Percentiles rank a stretch among this genome's conserved stretches.
phyloP scores from a whole-genome alignment of 2,888 invertebrate species.

The Noctuana brunneofusca region DNA sequence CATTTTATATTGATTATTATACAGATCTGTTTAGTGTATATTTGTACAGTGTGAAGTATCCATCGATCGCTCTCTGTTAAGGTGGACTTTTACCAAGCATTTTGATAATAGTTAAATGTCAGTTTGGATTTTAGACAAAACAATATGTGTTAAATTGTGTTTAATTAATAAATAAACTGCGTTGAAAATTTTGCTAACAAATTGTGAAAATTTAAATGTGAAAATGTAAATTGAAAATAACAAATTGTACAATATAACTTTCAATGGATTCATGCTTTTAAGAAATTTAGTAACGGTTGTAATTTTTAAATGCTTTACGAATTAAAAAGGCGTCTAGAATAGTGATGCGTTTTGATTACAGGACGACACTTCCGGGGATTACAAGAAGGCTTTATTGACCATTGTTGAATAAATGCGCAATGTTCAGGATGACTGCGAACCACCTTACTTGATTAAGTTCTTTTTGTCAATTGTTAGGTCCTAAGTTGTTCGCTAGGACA shows the following conservation, averaged over 20 bases:
- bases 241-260: slow-evolving; percentile 5
- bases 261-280: background rate
- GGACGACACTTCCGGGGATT: slow-evolving; percentile 97
- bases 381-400: slow-evolving; percentile 94
- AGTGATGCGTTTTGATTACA: slow-evolving; percentile 83
- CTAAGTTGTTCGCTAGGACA: slow-evolving; percentile 44
- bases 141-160: slow-evolving; percentile 4
- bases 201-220: background rate
- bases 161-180: slow-evolving; percentile 5
- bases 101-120: background rate
- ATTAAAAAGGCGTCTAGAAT: slow-evolving; percentile 56
- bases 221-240: slow-evolving; percentile 3
- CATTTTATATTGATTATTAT: no score
- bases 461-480: slow-evolving; percentile 73
- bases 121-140: slow-evolving; percentile 1
- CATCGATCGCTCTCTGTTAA: background rate
- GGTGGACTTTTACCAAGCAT: background rate
- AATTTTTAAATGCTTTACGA: slow-evolving; percentile 7
- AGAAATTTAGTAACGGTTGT: background rate
- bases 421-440: slow-evolving; percentile 54
- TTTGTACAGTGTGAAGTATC: background rate
- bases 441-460: slow-evolving; percentile 66
- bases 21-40: slow-evolving; percentile 58
- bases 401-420: slow-evolving; percentile 85
- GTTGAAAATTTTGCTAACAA: slow-evolving; percentile 16